Base-by-base conservation (phyloP, 2,797 vertebrate genomes). In the Tenualosa thibaudeaui region DNA sequence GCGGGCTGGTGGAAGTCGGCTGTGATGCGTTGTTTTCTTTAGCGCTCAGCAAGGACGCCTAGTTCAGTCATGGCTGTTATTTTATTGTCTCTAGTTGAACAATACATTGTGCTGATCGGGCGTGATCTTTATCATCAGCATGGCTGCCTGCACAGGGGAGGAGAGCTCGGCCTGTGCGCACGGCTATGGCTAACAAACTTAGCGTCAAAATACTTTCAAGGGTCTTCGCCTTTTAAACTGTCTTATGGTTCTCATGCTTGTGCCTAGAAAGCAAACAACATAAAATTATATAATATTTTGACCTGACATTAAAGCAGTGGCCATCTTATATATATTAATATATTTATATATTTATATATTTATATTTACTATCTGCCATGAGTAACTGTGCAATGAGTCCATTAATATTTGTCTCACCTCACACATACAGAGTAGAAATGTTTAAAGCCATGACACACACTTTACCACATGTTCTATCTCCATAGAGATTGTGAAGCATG, bases 21-120 rank as follows among this genome's bases (percentile, higher is more conserved):
- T 78, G 17, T 78, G 71, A 78, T 78, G 71, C 15, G 71, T 78
- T 78, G 71, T 78, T 78, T 51, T n/a, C 53, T 46, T 65, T 37
- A 68, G 22, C 43, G 40, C 56, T 83, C n/a, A 24, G 58, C 31
- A 46, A 83, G 82, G 82, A 83, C 26, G 81, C 65, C 82, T 37
- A 13, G 82, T 71, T 43, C 78, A 53, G 26, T 53, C 65, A 81
- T 88, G 87, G 26, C 60, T 87, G 51, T 83, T 87, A 81, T 88
- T 88, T 88, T 83, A 88, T 90, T 87, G 83, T 89, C 83, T 89
- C 88, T 84, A 26, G 82, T 71, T 82, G 15, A 88, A 89, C 88
- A 89, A 85, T 87, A 86, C 60, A 81, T 87, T 88, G 83, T 89
- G 89, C 91, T 91, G 89, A 90, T 86, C 60, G 78, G 62, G 89